A percentile compares a stretch with the other conserved stretches of the same genome.
Evolutionary conservation across 2,113 vertebrate genomes (phyloP).

Genomic region (Rynchops niger): DNA sequence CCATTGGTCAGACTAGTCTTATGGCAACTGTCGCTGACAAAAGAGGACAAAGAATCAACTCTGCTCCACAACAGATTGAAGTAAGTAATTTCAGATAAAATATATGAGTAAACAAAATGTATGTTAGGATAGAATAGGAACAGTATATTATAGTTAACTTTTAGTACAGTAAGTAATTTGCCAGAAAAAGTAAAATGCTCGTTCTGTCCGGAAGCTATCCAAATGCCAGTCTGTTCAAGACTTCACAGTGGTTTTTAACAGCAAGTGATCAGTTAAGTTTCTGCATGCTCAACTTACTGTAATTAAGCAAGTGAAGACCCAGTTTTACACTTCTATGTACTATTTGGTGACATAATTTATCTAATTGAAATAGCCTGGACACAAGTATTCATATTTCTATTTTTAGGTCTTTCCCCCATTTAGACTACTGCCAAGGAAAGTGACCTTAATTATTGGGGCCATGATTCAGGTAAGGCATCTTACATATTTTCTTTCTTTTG

Average conservation of each 20-base stretch:
- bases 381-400: neutral
- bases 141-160: neutral
- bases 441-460: constrained; percentile 89
- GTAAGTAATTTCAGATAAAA: constrained; percentile 64
- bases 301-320: neutral
- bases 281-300: neutral
- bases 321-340: neutral
- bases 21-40: constrained; percentile 81
- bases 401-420: constrained; percentile 93
- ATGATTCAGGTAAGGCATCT: constrained; percentile 85
- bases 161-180: neutral
- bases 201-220: neutral
- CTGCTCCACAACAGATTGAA: constrained; percentile 88
- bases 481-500: neutral
- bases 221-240: neutral
- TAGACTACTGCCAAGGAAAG: constrained; percentile 86
- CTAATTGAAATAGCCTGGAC: neutral
- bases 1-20: constrained; percentile 89
- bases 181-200: neutral
- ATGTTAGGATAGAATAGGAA: neutral
- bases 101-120: neutral
- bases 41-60: constrained; percentile 79
- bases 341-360: neutral
- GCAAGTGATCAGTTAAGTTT: neutral
- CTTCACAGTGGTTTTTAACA: neutral